phyloP scores from a whole-genome alignment of 2,797 vertebrate species.

The Botia almorhae region DNA sequence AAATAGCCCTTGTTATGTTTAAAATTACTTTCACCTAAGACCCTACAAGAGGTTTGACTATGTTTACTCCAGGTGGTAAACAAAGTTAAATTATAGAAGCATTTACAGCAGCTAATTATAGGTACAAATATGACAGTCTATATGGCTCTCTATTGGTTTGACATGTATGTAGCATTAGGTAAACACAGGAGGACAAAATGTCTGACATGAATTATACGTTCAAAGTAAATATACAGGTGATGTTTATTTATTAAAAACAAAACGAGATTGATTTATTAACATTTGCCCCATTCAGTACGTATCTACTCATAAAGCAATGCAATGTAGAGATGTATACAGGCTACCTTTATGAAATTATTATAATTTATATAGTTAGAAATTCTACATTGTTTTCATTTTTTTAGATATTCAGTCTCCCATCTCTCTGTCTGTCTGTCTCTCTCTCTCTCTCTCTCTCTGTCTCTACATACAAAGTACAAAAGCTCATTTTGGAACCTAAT shows the following conservation, averaged over 20 bases:
- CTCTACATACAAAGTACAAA: neutral
- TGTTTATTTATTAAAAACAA: neutral
- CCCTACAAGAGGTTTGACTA: neutral
- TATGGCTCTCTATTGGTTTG: neutral
- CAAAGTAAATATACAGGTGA: neutral
- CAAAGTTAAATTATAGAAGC: conserved; percentile 3
- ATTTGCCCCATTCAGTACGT: neutral
- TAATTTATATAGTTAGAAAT: neutral
- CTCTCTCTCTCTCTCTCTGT: conserved; percentile 2
- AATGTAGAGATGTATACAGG: conserved; percentile 14
- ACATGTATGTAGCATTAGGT: neutral
- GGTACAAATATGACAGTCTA: no score
- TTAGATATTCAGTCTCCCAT: neutral
- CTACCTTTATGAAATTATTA: conserved; percentile 40
- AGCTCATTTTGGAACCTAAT: conserved; percentile 53
- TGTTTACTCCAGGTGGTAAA: neutral
- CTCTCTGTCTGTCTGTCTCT: no score
- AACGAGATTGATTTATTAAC: neutral
- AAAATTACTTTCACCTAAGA: conserved; percentile 1
- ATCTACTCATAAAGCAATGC: neutral
- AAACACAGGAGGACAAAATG: neutral
- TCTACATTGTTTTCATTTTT: neutral
- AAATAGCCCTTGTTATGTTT: conserved; percentile 3
- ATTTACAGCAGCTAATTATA: conserved; percentile 13
- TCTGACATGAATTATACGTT: conserved; percentile 22